Percentiles rank a stretch among this genome's conserved stretches.
Conservation (phyloP, 2,888 invertebrate genomes). For the Yponomeuta evonymella region DNA sequence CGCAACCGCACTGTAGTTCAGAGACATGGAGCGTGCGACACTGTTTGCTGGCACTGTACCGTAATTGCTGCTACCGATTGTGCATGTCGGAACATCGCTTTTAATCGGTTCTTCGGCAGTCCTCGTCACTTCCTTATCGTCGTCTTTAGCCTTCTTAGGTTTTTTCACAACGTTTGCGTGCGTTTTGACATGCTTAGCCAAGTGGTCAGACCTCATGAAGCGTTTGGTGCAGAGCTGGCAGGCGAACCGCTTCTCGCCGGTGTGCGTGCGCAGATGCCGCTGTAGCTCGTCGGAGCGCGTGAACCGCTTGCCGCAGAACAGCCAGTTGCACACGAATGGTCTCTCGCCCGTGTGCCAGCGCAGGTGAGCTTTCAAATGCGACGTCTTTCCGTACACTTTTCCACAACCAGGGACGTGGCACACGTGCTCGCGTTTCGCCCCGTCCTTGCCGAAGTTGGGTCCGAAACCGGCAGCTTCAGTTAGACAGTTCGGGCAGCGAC, state of each 20-base stretch:
- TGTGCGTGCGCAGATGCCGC: constrained; percentile 91
- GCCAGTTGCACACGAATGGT: constrained; percentile 92
- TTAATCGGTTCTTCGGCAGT: constrained; percentile 18
- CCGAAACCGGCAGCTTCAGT: constrained; percentile 86
- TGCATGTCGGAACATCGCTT: constrained; percentile 12
- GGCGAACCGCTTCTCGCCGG: constrained; percentile 91
- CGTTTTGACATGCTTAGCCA: constrained; percentile 94
- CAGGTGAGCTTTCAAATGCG: constrained; percentile 93
- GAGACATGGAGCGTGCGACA: constrained; percentile 23
- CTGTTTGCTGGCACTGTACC: constrained; percentile 23
- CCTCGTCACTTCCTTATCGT: constrained; percentile 58
- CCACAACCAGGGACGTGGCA: constrained; percentile 93
- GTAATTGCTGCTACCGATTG: constrained; percentile 26
- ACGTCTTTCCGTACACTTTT: constrained; percentile 94
- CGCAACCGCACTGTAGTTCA: constrained; percentile 25
- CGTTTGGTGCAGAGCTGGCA: constrained; percentile 92
- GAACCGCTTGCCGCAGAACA: constrained; percentile 93
- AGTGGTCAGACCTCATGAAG: constrained; percentile 94
- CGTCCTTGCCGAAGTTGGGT: constrained; percentile 83
- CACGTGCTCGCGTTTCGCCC: constrained; percentile 87
- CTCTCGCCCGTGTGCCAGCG: constrained; percentile 96
- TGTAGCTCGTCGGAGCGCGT: constrained; percentile 95
- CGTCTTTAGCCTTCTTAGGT: constrained; percentile 57
- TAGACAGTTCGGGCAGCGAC: constrained; percentile 88
- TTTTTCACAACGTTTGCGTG: constrained; percentile 81